Evolutionary conservation across 2,888 invertebrate species (phyloP).

Genomic region (Lymantria dispar): DNA sequence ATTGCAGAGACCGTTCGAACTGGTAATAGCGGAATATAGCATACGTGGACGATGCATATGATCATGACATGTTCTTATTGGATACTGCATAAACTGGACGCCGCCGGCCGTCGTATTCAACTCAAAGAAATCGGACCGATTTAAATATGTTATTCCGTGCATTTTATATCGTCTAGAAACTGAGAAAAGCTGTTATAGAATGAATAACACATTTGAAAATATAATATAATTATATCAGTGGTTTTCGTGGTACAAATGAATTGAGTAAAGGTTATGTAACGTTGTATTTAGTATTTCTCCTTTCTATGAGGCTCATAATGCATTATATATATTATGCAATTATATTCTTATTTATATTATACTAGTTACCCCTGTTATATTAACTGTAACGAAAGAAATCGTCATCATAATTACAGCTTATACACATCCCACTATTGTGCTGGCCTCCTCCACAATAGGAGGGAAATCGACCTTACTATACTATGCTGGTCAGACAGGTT

Average conservation of each 20-base stretch:
- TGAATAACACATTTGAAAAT: slow-evolving; percentile 4
- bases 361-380: too few species aligned
- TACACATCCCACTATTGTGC: too few species aligned
- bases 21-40: slow-evolving; percentile 36
- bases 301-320: too few species aligned
- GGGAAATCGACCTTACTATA: too few species aligned
- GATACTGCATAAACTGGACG: slow-evolving; percentile 39
- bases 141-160: slow-evolving; percentile 32
- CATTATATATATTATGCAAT: too few species aligned
- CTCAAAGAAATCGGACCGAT: slow-evolving; percentile 19
- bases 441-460: too few species aligned
- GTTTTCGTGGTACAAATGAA: not conserved
- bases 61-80: slow-evolving; percentile 48
- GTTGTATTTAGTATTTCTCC: too few species aligned
- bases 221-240: not conserved
- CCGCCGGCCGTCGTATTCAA: slow-evolving; percentile 12
- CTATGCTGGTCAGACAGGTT: too few species aligned
- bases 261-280: too few species aligned
- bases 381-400: too few species aligned
- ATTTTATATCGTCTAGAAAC: slow-evolving; percentile 19
- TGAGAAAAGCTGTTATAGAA: slow-evolving; percentile 23
- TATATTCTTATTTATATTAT: too few species aligned
- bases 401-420: too few species aligned
- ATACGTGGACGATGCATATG: slow-evolving; percentile 30
- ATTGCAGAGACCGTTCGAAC: slow-evolving; percentile 32